Evolutionary conservation across 2,797 vertebrate species (phyloP).

Genomic region (Xenopus petersii): DNA sequence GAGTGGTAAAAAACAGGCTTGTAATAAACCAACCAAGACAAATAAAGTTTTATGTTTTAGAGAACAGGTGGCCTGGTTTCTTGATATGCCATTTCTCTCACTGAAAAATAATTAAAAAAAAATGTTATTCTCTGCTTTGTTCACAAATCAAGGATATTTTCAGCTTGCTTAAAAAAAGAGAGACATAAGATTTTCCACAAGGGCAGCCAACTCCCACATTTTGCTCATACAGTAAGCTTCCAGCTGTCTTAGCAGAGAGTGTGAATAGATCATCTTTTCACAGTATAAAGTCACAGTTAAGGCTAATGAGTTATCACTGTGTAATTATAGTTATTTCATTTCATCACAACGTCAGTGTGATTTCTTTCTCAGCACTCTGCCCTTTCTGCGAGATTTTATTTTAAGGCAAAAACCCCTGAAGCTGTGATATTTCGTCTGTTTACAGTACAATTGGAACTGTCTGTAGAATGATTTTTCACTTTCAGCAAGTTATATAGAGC

Average conservation of each 20-base stretch:
- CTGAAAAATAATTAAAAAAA: not conserved
- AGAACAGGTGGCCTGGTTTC: too few relatives aligned
- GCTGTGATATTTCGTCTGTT: too few relatives aligned
- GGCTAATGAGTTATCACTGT: slow-evolving; percentile 41
- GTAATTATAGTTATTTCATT: slow-evolving; percentile 37
- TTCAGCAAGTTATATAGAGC: slow-evolving; percentile 1
- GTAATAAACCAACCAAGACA: too few relatives aligned
- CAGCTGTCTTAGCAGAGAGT: slow-evolving; percentile 30
- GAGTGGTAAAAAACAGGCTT: too few relatives aligned
- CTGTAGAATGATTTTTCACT: not conserved
- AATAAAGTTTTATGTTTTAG: too few relatives aligned
- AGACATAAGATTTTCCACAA: slow-evolving; percentile 9
- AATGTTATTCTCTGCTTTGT: not conserved
- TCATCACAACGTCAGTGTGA: slow-evolving; percentile 38
- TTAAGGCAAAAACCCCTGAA: not conserved
- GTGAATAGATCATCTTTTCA: slow-evolving; percentile 28
- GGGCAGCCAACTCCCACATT: slow-evolving; percentile 6
- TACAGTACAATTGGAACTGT: not conserved
- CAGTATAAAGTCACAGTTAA: slow-evolving; percentile 33
- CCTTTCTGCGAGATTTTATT: slow-evolving; percentile 10
- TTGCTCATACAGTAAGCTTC: slow-evolving; percentile 8
- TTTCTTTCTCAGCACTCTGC: slow-evolving; percentile 33
- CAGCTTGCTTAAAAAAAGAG: not conserved
- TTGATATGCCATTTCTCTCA: not conserved
- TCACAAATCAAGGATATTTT: slow-evolving; percentile 9